Base-by-base conservation (phyloP, 1,140 invertebrate species). In the Heliothis virescens region DNA sequence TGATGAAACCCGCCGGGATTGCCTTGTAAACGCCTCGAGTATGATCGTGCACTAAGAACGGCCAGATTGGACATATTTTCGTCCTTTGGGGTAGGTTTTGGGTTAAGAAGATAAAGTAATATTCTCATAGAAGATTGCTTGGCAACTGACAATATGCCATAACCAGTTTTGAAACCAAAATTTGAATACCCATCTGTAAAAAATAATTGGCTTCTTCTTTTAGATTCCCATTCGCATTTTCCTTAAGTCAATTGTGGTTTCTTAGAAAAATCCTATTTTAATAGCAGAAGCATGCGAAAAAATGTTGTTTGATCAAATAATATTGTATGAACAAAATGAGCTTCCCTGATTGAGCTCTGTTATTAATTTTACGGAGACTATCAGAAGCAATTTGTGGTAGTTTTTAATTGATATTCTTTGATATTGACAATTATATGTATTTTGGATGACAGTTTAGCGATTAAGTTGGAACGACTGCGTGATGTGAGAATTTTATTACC, bases 1-100 rank as follows among this genome's bases (percentile, higher is more conserved):
- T 92, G 91, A 92, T 91, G 91, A 92, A 92, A 92, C 88, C 86
- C 86, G 85, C 85, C 80, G 85, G 87, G 89, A 92, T 92, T 92
- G 88, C 89, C 88, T 91, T 89, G 90, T 91, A 90, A 90, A 92
- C 89, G 86, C 89, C 86, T 82, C 84, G 82, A 67, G 85, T 86
- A 83, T 75, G 21, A 71, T 79, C 71, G 63, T 53, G 76, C 67
- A n/a, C 60, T 73, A 63, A 62, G 13, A 81, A 84, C 18, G n/a
- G 18, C 21, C 86, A 91, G 89, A 91, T 60, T 41, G 47, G 88
- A 50, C 84, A 60, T 9, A 1, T 65, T 29, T 29, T 15, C 12
- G 21, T 60, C 21, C 34, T 60, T 15, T 60, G 57, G 13, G 11
- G 15, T 60, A 41, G 34, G 16, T 16, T 41, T 63, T n/a, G 10